These are phyloP conservation scores for Halisarca cf. caerulea DNA, from an alignment of 37 sponge, comb jelly and placozoan species.

Conservation along the genomic window DNA sequence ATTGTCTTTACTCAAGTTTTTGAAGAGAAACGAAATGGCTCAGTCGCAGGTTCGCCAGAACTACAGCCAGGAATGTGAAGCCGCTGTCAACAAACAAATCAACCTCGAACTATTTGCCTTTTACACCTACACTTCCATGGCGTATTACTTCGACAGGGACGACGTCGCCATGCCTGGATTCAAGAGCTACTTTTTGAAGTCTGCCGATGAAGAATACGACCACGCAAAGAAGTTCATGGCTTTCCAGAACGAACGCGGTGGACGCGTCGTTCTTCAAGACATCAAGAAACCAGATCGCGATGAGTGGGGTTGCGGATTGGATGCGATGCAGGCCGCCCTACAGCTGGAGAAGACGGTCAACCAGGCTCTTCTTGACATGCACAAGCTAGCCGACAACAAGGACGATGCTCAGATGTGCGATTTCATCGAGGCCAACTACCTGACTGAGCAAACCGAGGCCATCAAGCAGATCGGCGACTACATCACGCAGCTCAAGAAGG, in stretches of 20 bases:
- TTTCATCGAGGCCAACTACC: constrained; percentile 73
- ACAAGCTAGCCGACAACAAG: neutral
- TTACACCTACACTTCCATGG: constrained; percentile 25
- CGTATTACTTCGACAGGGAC: constrained; percentile 12
- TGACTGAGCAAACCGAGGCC: constrained; percentile 79
- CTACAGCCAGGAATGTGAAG: constrained; percentile 20
- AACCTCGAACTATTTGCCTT: constrained; percentile 12
- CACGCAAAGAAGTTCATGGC: constrained; percentile 8
- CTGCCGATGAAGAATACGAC: constrained; percentile 2
- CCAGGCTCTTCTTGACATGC: neutral
- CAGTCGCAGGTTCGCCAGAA: constrained; percentile 24
- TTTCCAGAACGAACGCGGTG: constrained; percentile 15
- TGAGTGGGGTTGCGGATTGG: neutral
- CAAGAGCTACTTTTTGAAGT: neutral
- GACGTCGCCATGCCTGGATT: constrained; percentile 2
- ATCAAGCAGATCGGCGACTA: constrained; percentile 84
- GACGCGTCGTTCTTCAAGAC: neutral
- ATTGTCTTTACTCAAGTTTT: too few relatives aligned
- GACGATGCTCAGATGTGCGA: constrained; percentile 56
- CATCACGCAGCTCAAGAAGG: constrained; percentile 74
- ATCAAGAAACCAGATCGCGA: neutral
- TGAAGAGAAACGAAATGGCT: constrained; percentile 4
- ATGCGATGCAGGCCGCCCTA: constrained; percentile 11
- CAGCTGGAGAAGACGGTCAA: neutral
- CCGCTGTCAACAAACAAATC: constrained; percentile 11